Base-by-base conservation (phyloP, 23 tunicate genomes). In the Corella eumyota region DNA sequence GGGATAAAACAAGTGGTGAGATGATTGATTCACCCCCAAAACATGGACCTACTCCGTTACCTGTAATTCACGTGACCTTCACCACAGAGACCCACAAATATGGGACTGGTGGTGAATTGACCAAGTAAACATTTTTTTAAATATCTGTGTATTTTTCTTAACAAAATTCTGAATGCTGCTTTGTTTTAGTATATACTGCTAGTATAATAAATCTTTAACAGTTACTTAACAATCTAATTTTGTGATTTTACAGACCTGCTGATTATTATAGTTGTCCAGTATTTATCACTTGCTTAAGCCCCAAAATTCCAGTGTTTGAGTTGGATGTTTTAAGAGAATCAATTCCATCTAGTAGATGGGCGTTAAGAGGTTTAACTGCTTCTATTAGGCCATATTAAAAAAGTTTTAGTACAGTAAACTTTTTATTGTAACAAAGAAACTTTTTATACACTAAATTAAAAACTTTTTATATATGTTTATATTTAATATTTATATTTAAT, bases 1-100 rank as follows among this genome's bases (percentile, higher is more conserved):
- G 96, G 96, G 96, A 88, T 44, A 88, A 79, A 44, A 74, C 96
- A 46, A 75, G 73, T 24, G 85, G 85, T 0, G 95, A 86, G 36
- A 71, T 86, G 79, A 36, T 71, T 48, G 95, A 86, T 57, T 4
- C 68, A 20, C 85, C 85, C 20, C 80, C 95, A 20, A 86, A 86
- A 77, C 80, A 66, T 32, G 95, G 85, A 23, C 79, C 95, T 20
- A 50, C 69, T 1, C 11, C 73, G 4, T 79, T 77, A 0, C 85
- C 85, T 6, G 85, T 86, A 20, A 77, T 86, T 23, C 95, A 86
- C 77, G 79, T 86, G 0, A 86, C 95, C 6, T 86, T 77, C 57
- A 69, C 69, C 19, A 60, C 79, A 9, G 85, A 86, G 60, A 66
- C 73, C 9, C 38, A 50, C 29, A 75, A 75, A 57, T 75, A 75